Percentiles rank a stretch among this genome's conserved stretches.
phyloP scores from a whole-genome alignment of 2,888 invertebrate genomes.

The Campoplex nolae region DNA sequence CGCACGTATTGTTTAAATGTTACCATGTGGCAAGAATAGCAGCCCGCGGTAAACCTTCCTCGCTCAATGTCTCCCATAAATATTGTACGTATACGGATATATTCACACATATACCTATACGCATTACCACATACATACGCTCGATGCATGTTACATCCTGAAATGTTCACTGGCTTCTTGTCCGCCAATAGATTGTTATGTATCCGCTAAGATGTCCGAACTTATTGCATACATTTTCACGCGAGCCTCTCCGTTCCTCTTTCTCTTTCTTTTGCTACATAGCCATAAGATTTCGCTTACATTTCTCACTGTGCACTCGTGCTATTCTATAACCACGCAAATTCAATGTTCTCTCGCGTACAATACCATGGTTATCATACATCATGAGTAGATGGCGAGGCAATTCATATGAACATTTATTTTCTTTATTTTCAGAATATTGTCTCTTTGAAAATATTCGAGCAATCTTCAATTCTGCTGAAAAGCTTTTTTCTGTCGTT shows the following conservation, averaged over 20 bases:
- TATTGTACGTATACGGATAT: slow-evolving; percentile 58
- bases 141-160: slow-evolving; percentile 64
- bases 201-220: slow-evolving; percentile 68
- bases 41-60: slow-evolving; percentile 57
- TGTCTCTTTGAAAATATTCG: background rate
- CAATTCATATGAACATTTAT: slow-evolving; percentile 26
- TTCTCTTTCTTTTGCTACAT: slow-evolving; percentile 31
- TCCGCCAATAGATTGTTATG: slow-evolving; percentile 69
- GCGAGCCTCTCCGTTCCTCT: slow-evolving; percentile 33
- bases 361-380: slow-evolving; percentile 62
- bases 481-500: background rate
- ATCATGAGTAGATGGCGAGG: slow-evolving; percentile 37
- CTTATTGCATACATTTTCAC: slow-evolving; percentile 64
- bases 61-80: slow-evolving; percentile 66
- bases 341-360: slow-evolving; percentile 62
- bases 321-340: slow-evolving; percentile 39
- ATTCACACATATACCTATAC: background rate
- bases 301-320: slow-evolving; percentile 34
- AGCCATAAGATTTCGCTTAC: slow-evolving; percentile 36
- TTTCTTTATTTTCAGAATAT: background rate
- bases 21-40: slow-evolving; percentile 40
- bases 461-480: background rate
- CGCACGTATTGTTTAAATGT: slow-evolving; percentile 31
- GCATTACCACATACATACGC: slow-evolving; percentile 15
- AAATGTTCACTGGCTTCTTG: slow-evolving; percentile 68